These are phyloP conservation scores for Cecidostiba fungosa DNA, from an alignment of 2,888 invertebrate species.

Conservation along the genomic window DNA sequence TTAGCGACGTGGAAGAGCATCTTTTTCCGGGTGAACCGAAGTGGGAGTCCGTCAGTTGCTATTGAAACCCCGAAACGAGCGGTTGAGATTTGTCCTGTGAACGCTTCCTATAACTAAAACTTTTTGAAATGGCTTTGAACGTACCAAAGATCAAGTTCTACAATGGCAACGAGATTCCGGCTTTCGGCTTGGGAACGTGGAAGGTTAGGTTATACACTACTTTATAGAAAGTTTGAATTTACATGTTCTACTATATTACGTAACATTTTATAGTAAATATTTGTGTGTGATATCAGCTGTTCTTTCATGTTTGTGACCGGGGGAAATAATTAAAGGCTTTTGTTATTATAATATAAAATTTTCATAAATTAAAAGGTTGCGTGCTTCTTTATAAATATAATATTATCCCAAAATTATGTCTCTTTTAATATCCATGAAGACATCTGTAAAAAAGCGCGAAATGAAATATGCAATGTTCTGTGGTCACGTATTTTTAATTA, in stretches of 20 bases:
- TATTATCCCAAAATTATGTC: no score
- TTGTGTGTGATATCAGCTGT: no score
- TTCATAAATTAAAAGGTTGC: no score
- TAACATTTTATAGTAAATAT: not conserved
- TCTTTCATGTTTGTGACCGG: no score
- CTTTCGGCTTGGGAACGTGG: constrained; percentile 82
- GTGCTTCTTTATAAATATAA: no score
- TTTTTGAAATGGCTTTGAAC: constrained; percentile 71
- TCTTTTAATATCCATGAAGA: no score
- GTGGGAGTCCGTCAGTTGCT: not conserved
- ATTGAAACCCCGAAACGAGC: constrained; percentile 1
- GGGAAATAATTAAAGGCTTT: no score
- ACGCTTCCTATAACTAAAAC: not conserved
- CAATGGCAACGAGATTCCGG: constrained; percentile 80
- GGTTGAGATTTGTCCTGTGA: not conserved
- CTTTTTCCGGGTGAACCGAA: not conserved
- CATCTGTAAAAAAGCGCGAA: no score
- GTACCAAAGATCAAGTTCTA: constrained; percentile 78
- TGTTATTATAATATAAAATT: no score
- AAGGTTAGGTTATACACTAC: constrained; percentile 74
- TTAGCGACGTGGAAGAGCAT: not conserved
- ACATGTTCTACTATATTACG: not conserved
- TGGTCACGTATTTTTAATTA: no score
- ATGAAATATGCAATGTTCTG: no score
- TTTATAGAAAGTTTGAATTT: not conserved